A percentile compares a stretch with the other conserved stretches of the same genome.
Evolutionary conservation across 1,140 invertebrate genomes (phyloP).

Genomic region (Euschistus heros): DNA sequence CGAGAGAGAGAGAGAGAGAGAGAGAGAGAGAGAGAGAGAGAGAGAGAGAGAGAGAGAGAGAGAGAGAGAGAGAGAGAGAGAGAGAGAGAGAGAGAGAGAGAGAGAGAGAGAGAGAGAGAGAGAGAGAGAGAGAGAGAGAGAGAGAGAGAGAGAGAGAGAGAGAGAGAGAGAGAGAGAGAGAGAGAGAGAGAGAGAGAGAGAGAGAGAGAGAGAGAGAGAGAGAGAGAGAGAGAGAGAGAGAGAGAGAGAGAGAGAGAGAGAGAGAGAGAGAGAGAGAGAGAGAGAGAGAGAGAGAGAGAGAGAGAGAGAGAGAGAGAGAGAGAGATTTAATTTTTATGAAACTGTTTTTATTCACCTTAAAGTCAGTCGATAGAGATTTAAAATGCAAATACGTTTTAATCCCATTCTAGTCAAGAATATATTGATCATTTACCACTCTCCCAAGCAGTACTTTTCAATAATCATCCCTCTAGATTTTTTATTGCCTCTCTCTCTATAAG

Average conservation of each 20-base stretch:
- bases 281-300: background rate
- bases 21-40: background rate
- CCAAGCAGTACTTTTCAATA: too few species aligned
- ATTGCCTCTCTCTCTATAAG: too few species aligned
- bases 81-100: background rate
- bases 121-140: background rate
- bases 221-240: conserved; percentile 18
- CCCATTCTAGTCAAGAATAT: too few species aligned
- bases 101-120: conserved; percentile 4
- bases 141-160: conserved; percentile 19
- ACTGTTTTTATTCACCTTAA: too few species aligned
- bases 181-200: background rate
- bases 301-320: too few species aligned
- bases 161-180: conserved; percentile 6
- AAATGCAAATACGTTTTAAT: too few species aligned
- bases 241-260: conserved; percentile 12
- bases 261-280: conserved; percentile 18
- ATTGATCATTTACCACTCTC: too few species aligned
- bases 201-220: conserved; percentile 15
- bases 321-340: background rate
- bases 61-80: conserved; percentile 3
- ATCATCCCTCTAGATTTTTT: too few species aligned
- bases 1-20: background rate
- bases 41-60: background rate
- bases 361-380: too few species aligned